These are phyloP conservation scores for Microplitis demolitor DNA, from an alignment of 1,140 invertebrate species.

Conservation along the genomic window DNA sequence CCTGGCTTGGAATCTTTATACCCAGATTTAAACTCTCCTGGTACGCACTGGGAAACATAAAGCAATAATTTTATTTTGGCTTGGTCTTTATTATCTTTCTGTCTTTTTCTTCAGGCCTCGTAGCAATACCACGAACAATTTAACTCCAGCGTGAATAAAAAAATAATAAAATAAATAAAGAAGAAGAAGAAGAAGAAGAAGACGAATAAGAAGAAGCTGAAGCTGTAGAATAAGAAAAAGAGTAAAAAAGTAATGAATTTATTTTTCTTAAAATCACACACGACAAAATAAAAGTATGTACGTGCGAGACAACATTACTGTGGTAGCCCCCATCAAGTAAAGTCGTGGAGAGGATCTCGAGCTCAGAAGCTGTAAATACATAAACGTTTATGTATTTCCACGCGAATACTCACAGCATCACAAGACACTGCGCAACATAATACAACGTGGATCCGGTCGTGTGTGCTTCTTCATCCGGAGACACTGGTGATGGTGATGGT, in stretches of 20 bases:
- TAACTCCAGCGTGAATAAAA: background rate
- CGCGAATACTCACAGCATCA: slow-evolving; percentile 2
- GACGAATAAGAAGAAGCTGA: background rate
- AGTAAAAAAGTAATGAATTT: background rate
- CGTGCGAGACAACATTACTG: slow-evolving; percentile 32
- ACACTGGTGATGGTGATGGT: background rate
- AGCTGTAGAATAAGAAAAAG: background rate
- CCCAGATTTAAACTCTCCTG: background rate
- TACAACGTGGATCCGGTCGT: background rate
- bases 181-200: background rate
- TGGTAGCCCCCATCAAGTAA: background rate
- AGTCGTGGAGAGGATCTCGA: background rate
- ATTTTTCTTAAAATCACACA: slow-evolving; percentile 4
- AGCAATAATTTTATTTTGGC: slow-evolving; percentile 44
- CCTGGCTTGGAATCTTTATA: background rate
- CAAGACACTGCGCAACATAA: background rate
- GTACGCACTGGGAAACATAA: slow-evolving; percentile 40
- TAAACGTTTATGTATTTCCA: slow-evolving; percentile 17
- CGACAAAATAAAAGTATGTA: background rate
- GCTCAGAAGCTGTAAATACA: slow-evolving; percentile 3
- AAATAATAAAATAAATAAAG: background rate
- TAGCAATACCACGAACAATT: background rate
- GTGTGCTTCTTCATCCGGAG: background rate
- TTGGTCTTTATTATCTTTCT: background rate
- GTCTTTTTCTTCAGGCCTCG: background rate